Evolutionary conservation across 2,797 vertebrate species (phyloP), one percentile per base, ranked within the genome.

Genomic region (Enteromius afrohamiltoni): DNA sequence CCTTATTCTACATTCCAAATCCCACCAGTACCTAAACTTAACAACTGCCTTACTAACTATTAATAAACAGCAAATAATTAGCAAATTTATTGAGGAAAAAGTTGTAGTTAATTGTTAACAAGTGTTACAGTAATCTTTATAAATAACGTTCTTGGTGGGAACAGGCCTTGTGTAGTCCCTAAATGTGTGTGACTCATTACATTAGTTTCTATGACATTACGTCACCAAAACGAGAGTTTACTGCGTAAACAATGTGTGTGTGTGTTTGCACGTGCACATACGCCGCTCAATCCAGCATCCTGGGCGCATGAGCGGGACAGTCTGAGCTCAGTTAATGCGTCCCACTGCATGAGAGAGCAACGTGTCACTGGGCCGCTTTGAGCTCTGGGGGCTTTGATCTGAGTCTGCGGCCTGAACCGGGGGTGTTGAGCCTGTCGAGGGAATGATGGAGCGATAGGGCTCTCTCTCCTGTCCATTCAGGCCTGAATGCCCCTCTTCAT

Each of bases 401-500:
- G 77, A 90, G 82, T 74, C 80, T 73, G 86, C 86, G 88, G 91
- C 90, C 90, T 82, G 86, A 85, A 86, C 88, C 83, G 89, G 79
- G 90, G 88, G 90, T 94, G 95, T 95, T 92, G 92, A 94, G 91
- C 90, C 88, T 93, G 93, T 94, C 94, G 93, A 92, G 91, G 93
- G 88, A 89, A 91, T 94, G 93, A 94, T 94, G 94, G 93, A 95
- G 93, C 91, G 93, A 95, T 95, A 93, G 90, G 93, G 91, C 92
- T 93, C 87, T 88, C 80, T 84, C 87, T 82, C 92, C 92, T 94
- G 92, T 94, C 93, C 93, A 90, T 90, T 92, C 87, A 89, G 90
- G 93, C 90, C 94, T 95, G 94, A 95, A 95, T 95, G 93, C 93
- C 91, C 92, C 93, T 93, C 93, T 95, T 95, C 93, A 95, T 95